Evolutionary conservation across 2,113 vertebrate species (phyloP).

Genomic region (Stomatorhinus ivindoensis): DNA sequence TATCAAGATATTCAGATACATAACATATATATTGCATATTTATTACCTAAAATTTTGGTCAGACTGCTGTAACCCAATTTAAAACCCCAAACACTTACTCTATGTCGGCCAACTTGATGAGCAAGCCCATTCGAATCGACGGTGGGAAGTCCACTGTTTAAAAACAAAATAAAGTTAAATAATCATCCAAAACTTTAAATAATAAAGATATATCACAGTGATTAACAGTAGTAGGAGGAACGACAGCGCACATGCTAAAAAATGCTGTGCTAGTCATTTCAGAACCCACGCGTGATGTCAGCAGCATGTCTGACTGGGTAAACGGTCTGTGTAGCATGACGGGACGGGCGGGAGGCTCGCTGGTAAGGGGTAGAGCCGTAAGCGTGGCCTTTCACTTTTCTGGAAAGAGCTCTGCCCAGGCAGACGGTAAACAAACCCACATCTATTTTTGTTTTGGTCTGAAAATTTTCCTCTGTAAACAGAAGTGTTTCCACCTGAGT

Average conservation of each 20-base stretch:
- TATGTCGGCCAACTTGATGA: constrained; percentile 86
- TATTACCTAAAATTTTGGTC: background rate
- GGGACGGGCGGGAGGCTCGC: background rate
- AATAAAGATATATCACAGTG: background rate
- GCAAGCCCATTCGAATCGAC: constrained; percentile 73
- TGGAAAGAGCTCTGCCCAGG: background rate
- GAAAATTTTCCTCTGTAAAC: background rate
- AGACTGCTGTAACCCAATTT: background rate
- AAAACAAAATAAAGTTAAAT: constrained; percentile 18
- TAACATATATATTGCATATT: background rate
- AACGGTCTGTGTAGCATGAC: background rate
- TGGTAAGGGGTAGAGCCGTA: background rate
- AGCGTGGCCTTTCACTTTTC: background rate
- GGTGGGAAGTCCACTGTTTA: constrained; percentile 85
- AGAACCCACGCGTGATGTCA: background rate
- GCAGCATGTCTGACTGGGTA: background rate
- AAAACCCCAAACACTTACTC: constrained; percentile 71
- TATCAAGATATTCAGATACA: background rate
- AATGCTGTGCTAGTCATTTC: background rate
- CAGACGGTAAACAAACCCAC: constrained; percentile 11
- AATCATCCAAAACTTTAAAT: background rate
- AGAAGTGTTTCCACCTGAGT: background rate
- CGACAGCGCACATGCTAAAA: background rate
- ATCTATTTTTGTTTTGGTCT: constrained; percentile 2
- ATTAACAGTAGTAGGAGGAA: background rate